Evolutionary conservation across 2,113 vertebrate species (phyloP), one percentile per base, ranked within the genome.

Genomic region (Catharus minimus): DNA sequence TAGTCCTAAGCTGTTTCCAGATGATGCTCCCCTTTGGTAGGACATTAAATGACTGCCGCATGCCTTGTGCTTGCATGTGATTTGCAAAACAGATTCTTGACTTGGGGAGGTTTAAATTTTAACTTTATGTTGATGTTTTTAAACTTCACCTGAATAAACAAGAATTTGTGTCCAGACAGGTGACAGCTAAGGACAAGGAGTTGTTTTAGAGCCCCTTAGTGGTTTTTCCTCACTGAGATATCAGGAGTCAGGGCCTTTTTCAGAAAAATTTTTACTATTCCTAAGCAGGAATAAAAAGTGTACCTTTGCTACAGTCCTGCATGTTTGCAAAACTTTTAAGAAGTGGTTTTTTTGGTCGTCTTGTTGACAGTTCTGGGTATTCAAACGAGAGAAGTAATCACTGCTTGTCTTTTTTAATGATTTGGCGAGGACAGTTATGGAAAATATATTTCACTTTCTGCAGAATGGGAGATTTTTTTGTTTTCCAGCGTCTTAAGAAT

Each of bases 271-370:
- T 36, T 58, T 64, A 27, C 8, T 67, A 14, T 44, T 83, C 16
- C 30, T 44, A 67, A 84, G 39, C 1, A 3, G 56, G 36, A 89
- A 22, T 69, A 87, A 87, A 50, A 72, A 24, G 9, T 28, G 10
- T 73, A 10, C 30, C 57, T 74, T 81, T 84, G 36, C n/a, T 91
- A 13, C n/a, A 60, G 30, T 66, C 32, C 14, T 50, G 43, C 55
- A 55, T 62, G 28, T 50, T 72, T 72, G 28, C 69, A 57, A 71
- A 71, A 46, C 47, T 67, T 77, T 3, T 32, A 71, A 69, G 36
- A 53, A 74, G 15, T 0, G 0, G 0, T 1, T 30, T 56, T 73
- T 71, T 33, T 50, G 2, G 11, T 68, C 15, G 8, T 47, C 18
- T 78, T 82, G 39, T 69, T 90, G 62, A 21, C 13, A 26, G 17